Evolutionary conservation across 2,888 invertebrate genomes (phyloP).

Genomic region (Troides helena): DNA sequence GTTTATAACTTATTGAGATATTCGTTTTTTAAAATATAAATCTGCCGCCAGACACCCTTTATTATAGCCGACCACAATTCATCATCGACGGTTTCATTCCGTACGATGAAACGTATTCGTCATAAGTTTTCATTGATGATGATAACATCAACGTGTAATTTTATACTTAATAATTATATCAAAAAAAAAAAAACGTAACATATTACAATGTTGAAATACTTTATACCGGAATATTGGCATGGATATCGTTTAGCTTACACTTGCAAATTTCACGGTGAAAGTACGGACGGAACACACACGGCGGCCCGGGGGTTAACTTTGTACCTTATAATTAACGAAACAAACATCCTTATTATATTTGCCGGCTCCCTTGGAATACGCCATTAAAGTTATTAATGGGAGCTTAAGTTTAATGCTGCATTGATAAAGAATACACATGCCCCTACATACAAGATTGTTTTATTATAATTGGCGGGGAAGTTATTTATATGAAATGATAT

Average conservation of each 20-base stretch:
- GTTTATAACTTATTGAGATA: no score
- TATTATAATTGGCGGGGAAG: neutral
- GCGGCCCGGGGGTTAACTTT: slow-evolving; percentile 18
- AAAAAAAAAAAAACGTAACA: neutral
- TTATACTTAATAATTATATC: neutral
- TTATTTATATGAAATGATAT: neutral
- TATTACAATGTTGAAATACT: neutral
- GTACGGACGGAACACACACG: slow-evolving; percentile 8
- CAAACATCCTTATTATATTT: slow-evolving; percentile 23
- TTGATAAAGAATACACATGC: slow-evolving; percentile 11
- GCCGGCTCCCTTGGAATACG: slow-evolving; percentile 1
- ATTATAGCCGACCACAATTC: no score
- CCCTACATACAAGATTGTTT: neutral
- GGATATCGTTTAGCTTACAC: neutral
- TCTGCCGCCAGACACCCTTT: no score
- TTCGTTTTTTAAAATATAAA: no score
- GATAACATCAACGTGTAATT: no score
- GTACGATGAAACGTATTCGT: no score
- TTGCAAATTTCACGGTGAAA: slow-evolving; percentile 17
- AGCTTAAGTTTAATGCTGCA: slow-evolving; percentile 14
- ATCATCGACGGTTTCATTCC: no score
- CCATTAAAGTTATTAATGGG: slow-evolving; percentile 4
- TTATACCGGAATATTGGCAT: slow-evolving; percentile 3
- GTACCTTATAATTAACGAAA: slow-evolving; percentile 26
- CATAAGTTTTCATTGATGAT: no score